A percentile compares a stretch with the other conserved stretches of the same genome.
phyloP scores from a whole-genome alignment of 2,113 vertebrate species.

The Casuarius casuarius region DNA sequence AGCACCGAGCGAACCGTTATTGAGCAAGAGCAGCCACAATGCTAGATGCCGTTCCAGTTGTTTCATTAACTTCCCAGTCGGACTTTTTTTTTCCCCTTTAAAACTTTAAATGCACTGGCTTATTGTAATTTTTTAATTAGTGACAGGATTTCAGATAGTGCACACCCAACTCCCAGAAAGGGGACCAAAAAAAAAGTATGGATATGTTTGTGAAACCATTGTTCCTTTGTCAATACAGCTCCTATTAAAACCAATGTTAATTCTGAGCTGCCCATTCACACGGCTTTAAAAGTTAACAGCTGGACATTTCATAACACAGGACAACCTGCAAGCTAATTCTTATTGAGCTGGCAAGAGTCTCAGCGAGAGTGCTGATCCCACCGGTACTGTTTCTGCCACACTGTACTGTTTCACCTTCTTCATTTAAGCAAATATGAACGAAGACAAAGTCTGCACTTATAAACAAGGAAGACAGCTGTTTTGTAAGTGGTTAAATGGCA shows the following conservation, averaged over 20 bases:
- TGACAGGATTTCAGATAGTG: slow-evolving; percentile 5
- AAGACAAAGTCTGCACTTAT: background rate
- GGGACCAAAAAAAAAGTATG: background rate
- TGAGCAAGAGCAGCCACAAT: background rate
- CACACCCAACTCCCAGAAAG: background rate
- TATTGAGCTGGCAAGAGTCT: background rate
- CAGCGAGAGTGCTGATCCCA: background rate
- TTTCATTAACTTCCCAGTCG: background rate
- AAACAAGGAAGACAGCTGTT: slow-evolving; percentile 23
- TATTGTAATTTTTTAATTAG: slow-evolving; percentile 25
- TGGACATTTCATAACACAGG: slow-evolving; percentile 9
- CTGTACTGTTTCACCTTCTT: background rate
- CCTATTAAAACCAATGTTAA: slow-evolving; percentile 3
- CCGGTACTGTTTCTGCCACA: background rate
- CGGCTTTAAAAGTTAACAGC: slow-evolving; percentile 19
- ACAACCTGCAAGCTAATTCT: background rate
- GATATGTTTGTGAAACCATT: background rate
- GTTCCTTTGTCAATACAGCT: background rate
- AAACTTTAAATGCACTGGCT: background rate
- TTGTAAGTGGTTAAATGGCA: background rate
- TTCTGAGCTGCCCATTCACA: slow-evolving; percentile 25
- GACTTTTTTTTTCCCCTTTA: background rate
- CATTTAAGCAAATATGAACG: background rate
- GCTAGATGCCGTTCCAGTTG: rapidly evolving
- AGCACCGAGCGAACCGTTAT: background rate